Conservation (phyloP, 2,888 invertebrate genomes). For the Bombylius major region DNA sequence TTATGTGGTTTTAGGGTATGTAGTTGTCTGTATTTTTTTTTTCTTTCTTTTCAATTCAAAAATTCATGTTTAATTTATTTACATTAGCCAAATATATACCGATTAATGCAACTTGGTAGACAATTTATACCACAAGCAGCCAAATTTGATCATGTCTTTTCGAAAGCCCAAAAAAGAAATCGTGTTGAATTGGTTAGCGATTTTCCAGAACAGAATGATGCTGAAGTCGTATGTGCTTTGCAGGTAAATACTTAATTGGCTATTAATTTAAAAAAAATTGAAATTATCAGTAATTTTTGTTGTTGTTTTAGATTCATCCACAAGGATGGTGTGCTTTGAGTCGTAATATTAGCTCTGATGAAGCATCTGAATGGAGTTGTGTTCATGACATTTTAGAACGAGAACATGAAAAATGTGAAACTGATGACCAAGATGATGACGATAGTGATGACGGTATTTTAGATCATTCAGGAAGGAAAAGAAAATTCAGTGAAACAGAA, state of each 20-base stretch:
- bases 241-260: slow-evolving; percentile 40
- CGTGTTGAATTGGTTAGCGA: slow-evolving; percentile 83
- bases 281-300: background rate
- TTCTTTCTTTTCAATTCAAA: background rate
- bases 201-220: slow-evolving; percentile 74
- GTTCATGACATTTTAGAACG: slow-evolving; percentile 81
- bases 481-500: slow-evolving; percentile 19
- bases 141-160: slow-evolving; percentile 71
- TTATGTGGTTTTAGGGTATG: slow-evolving; percentile 70
- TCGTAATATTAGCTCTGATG: slow-evolving; percentile 74
- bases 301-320: slow-evolving; percentile 61
- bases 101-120: slow-evolving; percentile 77
- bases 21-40: slow-evolving; percentile 8
- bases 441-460: background rate
- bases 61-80: background rate
- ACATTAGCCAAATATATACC: slow-evolving; percentile 72
- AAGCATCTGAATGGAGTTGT: slow-evolving; percentile 87
- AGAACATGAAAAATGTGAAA: slow-evolving; percentile 18
- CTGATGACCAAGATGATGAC: slow-evolving; percentile 20
- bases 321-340: slow-evolving; percentile 82
- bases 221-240: slow-evolving; percentile 80
- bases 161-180: slow-evolving; percentile 58
- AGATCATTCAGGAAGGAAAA: slow-evolving; percentile 9
- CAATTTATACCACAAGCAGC: slow-evolving; percentile 70
- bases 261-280: background rate